phyloP scores from a whole-genome alignment of 2,888 invertebrate species.

The Cylindroiulus punctatus region DNA sequence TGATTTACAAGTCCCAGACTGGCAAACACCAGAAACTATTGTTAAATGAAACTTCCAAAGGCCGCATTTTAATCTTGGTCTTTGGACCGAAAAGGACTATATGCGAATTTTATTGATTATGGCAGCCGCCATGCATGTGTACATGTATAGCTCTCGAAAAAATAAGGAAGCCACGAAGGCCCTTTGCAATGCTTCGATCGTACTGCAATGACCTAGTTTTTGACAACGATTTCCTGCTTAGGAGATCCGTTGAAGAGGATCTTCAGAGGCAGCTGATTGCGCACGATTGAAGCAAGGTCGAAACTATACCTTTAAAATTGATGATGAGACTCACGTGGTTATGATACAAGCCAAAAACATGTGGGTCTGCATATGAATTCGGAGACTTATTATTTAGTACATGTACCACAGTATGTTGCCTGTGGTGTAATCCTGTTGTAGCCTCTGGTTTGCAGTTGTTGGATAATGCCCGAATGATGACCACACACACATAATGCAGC shows the following conservation, averaged over 20 bases:
- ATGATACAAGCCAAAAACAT: not conserved
- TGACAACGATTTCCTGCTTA: not conserved
- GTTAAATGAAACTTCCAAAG: not conserved
- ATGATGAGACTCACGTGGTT: not conserved
- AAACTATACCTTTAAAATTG: not conserved
- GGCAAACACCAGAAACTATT: not conserved
- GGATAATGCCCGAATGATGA: too few relatives aligned
- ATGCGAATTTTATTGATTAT: not conserved
- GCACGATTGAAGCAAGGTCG: not conserved
- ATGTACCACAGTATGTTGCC: too few relatives aligned
- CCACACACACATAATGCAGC: too few relatives aligned
- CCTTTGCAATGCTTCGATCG: slow-evolving; percentile 8
- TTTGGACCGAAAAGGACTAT: not conserved
- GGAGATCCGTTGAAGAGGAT: not conserved
- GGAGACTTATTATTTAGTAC: not conserved
- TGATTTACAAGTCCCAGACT: not conserved
- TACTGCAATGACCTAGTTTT: not conserved
- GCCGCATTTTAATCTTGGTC: not conserved
- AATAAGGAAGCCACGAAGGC: slow-evolving; percentile 18
- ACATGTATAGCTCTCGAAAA: not conserved
- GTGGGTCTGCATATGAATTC: not conserved
- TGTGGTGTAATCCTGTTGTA: too few relatives aligned
- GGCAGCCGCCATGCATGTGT: not conserved
- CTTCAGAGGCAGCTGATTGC: not conserved
- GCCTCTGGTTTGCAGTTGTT: too few relatives aligned